These are phyloP conservation scores for Hippotragus niger DNA, from an alignment of 2,113 vertebrate species.

Conservation along the genomic window DNA sequence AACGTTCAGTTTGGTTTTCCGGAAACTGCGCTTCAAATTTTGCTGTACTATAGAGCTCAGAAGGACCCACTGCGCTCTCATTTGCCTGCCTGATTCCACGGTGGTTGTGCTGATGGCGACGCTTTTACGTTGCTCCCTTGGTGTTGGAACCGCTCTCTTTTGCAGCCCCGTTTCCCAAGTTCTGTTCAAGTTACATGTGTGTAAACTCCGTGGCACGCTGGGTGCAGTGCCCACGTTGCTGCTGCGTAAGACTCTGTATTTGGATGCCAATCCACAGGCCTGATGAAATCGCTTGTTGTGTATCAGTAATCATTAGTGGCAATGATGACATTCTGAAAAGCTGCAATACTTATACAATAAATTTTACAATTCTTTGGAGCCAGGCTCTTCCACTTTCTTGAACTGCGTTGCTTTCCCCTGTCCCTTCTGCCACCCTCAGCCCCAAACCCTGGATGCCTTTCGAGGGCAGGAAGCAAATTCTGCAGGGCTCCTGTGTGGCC, in stretches of 20 bases:
- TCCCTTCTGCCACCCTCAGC: accelerated
- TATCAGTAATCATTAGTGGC: conserved; percentile 80
- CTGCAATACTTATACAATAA: conserved; percentile 89
- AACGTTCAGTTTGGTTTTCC: conserved; percentile 28
- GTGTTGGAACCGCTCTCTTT: conserved; percentile 76
- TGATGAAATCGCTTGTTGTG: conserved; percentile 83
- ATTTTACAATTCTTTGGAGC: conserved; percentile 87
- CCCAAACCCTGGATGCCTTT: background rate
- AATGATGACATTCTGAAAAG: conserved; percentile 82
- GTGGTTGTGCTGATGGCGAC: conserved; percentile 66
- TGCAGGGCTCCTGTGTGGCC: background rate
- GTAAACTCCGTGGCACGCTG: conserved; percentile 77
- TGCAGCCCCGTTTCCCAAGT: conserved; percentile 75
- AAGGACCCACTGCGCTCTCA: conserved; percentile 64
- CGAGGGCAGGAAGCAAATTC: accelerated
- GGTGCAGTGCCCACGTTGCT: conserved; percentile 76
- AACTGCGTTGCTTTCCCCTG: conserved; percentile 38
- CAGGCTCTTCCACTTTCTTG: conserved; percentile 62
- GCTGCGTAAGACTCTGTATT: conserved; percentile 79
- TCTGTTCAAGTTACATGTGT: conserved; percentile 75
- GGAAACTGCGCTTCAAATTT: conserved; percentile 59
- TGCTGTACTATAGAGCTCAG: conserved; percentile 76
- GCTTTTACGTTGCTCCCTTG: conserved; percentile 56
- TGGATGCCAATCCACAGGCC: conserved; percentile 79
- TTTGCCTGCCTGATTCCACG: conserved; percentile 73